phyloP scores from a whole-genome alignment of 2,888 invertebrate genomes.

The Ferdinandea cuprea region DNA sequence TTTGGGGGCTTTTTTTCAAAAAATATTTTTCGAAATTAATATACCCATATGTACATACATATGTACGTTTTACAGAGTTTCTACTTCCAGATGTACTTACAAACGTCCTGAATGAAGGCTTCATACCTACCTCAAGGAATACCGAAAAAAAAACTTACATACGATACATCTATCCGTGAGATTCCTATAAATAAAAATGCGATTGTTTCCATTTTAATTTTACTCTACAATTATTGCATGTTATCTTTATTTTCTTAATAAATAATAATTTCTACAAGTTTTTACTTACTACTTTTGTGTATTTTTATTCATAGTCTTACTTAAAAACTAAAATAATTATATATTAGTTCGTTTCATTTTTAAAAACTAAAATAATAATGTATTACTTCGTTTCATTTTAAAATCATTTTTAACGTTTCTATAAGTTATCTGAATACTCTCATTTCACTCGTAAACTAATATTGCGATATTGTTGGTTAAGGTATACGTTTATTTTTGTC shows the following conservation, averaged over 20 bases:
- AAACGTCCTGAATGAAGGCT: too few species aligned
- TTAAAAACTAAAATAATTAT: slow-evolving; percentile 35
- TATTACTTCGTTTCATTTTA: slow-evolving; percentile 42
- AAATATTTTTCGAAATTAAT: too few species aligned
- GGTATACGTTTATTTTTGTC: neutral
- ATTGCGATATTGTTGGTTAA: slow-evolving; percentile 51
- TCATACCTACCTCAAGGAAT: too few species aligned
- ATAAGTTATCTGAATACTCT: slow-evolving; percentile 14
- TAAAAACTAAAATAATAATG: slow-evolving; percentile 27
- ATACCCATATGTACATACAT: too few species aligned
- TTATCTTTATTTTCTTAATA: slow-evolving; percentile 68
- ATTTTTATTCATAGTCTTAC: slow-evolving; percentile 29
- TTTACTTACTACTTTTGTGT: slow-evolving; percentile 46
- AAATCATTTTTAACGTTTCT: slow-evolving; percentile 5
- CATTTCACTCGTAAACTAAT: slow-evolving; percentile 46
- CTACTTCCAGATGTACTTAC: too few species aligned
- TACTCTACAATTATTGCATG: slow-evolving; percentile 68
- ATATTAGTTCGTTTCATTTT: slow-evolving; percentile 41
- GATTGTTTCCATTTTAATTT: slow-evolving; percentile 16
- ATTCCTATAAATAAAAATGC: neutral
- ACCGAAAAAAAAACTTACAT: too few species aligned
- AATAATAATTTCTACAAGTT: slow-evolving; percentile 69
- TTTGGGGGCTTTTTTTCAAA: too few species aligned
- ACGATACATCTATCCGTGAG: too few species aligned
- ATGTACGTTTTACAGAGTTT: too few species aligned